Evolutionary conservation across 2,113 vertebrate genomes (phyloP).

Genomic region (Phylloscopus whistleri): DNA sequence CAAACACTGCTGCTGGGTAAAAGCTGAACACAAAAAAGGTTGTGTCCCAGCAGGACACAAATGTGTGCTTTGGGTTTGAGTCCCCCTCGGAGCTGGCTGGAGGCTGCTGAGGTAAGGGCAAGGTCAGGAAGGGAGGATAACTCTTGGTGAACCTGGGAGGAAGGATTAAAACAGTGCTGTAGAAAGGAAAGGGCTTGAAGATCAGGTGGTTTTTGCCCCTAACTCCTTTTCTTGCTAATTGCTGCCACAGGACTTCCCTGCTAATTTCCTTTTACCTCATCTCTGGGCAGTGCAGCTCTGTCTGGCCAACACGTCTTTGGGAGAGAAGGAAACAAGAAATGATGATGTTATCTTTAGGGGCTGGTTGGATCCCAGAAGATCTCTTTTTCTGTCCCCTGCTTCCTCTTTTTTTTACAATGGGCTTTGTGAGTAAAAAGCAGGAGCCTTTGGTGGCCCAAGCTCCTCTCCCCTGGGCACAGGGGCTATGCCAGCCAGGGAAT

Average conservation of each 20-base stretch:
- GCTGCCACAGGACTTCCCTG: neutral
- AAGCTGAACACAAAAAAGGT: neutral
- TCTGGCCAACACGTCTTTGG: neutral
- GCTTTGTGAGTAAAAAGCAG: neutral
- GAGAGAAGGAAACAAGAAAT: neutral
- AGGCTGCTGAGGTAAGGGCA: neutral
- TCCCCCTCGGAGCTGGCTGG: neutral
- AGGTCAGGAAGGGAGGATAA: neutral
- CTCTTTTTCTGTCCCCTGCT: neutral
- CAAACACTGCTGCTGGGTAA: neutral
- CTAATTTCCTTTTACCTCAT: conserved; percentile 1
- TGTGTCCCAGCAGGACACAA: neutral
- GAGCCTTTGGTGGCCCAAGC: neutral
- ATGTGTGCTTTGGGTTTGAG: neutral
- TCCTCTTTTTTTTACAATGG: neutral
- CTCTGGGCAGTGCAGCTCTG: neutral
- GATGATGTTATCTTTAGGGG: neutral
- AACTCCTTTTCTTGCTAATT: neutral
- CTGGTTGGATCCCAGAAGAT: neutral
- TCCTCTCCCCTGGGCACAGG: neutral
- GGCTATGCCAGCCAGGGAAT: neutral
- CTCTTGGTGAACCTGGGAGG: neutral
- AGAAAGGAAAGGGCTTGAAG: neutral
- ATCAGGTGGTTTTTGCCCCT: neutral
- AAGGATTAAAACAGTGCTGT: neutral